Evolutionary conservation across 1,140 invertebrate genomes (phyloP).

Genomic region (Leptinotarsa defecta): DNA sequence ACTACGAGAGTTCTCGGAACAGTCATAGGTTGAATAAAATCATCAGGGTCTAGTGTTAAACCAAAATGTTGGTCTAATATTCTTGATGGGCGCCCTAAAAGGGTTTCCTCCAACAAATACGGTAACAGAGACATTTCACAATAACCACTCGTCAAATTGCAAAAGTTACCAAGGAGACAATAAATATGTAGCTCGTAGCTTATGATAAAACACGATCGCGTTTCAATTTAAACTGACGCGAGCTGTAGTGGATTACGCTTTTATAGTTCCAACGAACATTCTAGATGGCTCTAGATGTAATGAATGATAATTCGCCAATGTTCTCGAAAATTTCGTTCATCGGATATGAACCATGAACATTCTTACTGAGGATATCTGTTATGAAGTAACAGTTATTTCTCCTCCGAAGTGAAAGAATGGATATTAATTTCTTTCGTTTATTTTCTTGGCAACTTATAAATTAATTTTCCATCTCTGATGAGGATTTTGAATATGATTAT

Average conservation of each 20-base stretch:
- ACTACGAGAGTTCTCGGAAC: not conserved
- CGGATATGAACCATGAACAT: not conserved
- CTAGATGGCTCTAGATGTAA: not conserved
- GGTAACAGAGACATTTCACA: constrained; percentile 41
- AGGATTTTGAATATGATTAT: no score
- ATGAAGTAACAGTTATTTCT: not conserved
- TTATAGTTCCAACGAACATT: not conserved
- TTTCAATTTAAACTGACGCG: not conserved
- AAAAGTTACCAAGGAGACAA: not conserved
- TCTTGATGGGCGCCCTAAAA: constrained; percentile 38
- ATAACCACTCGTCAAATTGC: not conserved
- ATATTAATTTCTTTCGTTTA: no score
- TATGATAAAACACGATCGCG: not conserved
- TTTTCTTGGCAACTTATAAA: no score
- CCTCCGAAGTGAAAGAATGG: not conserved
- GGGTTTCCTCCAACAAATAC: constrained; percentile 32
- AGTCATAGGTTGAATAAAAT: constrained; percentile 43
- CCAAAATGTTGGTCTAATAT: constrained; percentile 51
- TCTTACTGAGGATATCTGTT: not conserved
- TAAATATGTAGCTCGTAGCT: no score
- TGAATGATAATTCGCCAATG: not conserved
- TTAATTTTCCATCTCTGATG: no score
- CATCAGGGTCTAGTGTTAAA: constrained; percentile 41
- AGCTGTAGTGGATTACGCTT: not conserved
- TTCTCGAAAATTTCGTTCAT: constrained; percentile 4